Base-by-base conservation (phyloP, 2,797 vertebrate genomes). In the Pseudomugil tenellus region DNA sequence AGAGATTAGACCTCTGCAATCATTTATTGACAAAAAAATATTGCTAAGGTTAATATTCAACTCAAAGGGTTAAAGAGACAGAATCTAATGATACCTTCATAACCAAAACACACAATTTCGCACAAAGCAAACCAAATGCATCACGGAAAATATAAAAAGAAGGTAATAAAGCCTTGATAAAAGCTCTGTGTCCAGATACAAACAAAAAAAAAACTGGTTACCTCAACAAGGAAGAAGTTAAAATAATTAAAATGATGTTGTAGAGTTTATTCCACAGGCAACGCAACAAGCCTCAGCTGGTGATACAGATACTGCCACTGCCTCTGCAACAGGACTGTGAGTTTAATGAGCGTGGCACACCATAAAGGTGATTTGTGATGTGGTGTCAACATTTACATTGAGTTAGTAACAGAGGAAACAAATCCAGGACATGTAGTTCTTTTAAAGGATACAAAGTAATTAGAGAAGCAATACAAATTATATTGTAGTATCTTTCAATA, bases 191-290 rank as follows among this genome's bases (percentile, higher is more conserved):
- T 23, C 39, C 34, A 32, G 17, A 54, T 52, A 58, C 56, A n/a
- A n/a, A 34, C 49, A 52, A 3, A 61, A 19, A 28, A 58, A 19
- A 59, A 53, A 46, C 48, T 32, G 46, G 62, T 51, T 29, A 12
- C 14, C 31, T 60, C 6, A 74, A 68, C 23, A 67, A 26, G 48
- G 57, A 41, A 35, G 53, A 58, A 49, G 63, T 49, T 84, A 56
- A 72, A 77, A 64, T 72, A 54, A 64, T 0, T 75, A 37, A 83
- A 83, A 86, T 87, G 43, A 79, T 76, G 79, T 65, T 76, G 75
- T 54, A 56, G 34, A 54, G 72, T 81, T 80, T 46, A 63, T 23
- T 58, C 70, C 65, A 6, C 21, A 39, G 80, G 75, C 70, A 4
- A 57, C 28, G 58, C 76, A 81, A 68, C 70, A 83, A 41, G 63